These are phyloP conservation scores for Rotaria macrura DNA, from an alignment of 2,888 invertebrate species.

Conservation along the genomic window DNA sequence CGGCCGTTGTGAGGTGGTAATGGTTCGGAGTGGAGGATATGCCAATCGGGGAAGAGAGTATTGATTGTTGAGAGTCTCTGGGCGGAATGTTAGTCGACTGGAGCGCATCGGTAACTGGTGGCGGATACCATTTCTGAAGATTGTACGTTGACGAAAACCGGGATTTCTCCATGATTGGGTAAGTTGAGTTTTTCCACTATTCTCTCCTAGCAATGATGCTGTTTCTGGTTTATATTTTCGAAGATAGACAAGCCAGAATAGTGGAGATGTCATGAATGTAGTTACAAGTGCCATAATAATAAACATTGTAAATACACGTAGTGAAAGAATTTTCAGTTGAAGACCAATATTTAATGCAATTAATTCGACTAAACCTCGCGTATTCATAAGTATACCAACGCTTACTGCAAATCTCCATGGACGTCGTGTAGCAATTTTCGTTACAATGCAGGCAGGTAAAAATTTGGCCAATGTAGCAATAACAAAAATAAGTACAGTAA, in stretches of 20 bases:
- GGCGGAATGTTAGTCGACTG: too few relatives aligned
- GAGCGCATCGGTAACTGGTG: too few relatives aligned
- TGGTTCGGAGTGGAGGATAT: too few relatives aligned
- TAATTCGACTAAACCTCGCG: background rate
- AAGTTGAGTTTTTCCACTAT: too few relatives aligned
- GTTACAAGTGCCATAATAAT: background rate
- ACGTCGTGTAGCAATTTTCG: background rate
- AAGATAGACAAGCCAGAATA: background rate
- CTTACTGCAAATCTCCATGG: background rate
- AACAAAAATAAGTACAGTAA: background rate
- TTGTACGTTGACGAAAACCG: too few relatives aligned
- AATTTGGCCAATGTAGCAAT: background rate
- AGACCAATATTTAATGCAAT: slow-evolving; percentile 6
- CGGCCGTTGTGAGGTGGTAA: too few relatives aligned
- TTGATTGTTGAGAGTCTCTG: too few relatives aligned
- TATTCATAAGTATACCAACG: background rate
- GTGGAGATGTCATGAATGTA: background rate
- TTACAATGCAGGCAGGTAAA: background rate
- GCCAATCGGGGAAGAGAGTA: too few relatives aligned
- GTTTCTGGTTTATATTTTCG: background rate
- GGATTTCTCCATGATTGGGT: too few relatives aligned
- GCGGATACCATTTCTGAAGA: too few relatives aligned
- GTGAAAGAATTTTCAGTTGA: background rate
- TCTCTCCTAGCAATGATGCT: too few relatives aligned
- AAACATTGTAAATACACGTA: background rate